A percentile compares a stretch with the other conserved stretches of the same genome.
These are phyloP conservation scores for Megamerina dolium DNA, from an alignment of 2,888 invertebrate species.

Conservation along the genomic window DNA sequence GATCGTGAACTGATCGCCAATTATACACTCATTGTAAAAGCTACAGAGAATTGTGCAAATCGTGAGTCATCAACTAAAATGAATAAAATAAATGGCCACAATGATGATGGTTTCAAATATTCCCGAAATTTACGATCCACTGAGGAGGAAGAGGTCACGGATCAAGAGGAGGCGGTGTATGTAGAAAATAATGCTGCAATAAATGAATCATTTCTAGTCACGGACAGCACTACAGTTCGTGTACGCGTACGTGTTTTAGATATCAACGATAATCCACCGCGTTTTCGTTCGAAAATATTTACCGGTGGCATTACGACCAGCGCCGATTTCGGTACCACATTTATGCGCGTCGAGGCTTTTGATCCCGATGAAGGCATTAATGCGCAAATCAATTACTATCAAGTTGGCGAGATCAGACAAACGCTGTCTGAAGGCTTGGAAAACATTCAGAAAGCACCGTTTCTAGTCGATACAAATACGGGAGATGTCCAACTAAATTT, in stretches of 20 bases:
- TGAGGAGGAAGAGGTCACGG: neutral
- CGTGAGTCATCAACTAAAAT: constrained; percentile 4
- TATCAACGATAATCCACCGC: constrained; percentile 86
- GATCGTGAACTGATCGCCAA: constrained; percentile 68
- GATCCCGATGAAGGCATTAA: constrained; percentile 73
- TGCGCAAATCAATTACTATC: constrained; percentile 69
- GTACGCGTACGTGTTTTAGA: constrained; percentile 70
- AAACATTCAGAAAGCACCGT: constrained; percentile 71
- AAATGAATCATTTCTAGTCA: constrained; percentile 4
- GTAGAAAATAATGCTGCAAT: neutral
- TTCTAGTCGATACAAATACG: constrained; percentile 73
- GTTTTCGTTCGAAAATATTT: constrained; percentile 72
- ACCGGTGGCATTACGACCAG: constrained; percentile 93
- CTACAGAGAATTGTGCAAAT: constrained; percentile 73
- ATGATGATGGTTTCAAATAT: constrained; percentile 35
- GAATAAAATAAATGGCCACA: constrained; percentile 15
- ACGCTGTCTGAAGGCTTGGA: constrained; percentile 82
- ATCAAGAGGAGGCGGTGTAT: neutral
- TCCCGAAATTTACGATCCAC: constrained; percentile 29
- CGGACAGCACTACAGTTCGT: constrained; percentile 64
- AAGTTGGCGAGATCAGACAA: constrained; percentile 73
- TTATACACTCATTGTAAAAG: constrained; percentile 68
- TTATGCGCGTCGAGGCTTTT: constrained; percentile 75
- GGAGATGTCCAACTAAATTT: constrained; percentile 85
- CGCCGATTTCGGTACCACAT: constrained; percentile 82